Evolutionary conservation across 2,113 vertebrate species (phyloP).

Genomic region (Channa argus): DNA sequence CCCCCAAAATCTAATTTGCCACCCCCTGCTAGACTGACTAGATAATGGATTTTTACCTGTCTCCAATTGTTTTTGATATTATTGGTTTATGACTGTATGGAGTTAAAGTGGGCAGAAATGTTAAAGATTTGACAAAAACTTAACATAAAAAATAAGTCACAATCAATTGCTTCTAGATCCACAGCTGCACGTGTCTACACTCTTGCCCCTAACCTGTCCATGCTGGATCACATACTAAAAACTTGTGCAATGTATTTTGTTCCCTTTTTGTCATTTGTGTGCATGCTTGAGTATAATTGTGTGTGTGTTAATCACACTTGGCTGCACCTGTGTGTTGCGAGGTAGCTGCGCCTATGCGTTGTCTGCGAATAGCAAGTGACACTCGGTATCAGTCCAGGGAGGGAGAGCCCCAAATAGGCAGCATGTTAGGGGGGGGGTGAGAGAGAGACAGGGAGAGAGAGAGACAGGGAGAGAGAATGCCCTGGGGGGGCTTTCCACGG

Average conservation of each 20-base stretch:
- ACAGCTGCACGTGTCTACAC: conserved; percentile 1
- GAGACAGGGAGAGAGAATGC: conserved; percentile 23
- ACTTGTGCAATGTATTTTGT: neutral
- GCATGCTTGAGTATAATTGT: neutral
- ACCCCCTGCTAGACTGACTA: too few species aligned
- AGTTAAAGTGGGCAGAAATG: too few species aligned
- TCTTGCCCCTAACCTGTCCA: neutral
- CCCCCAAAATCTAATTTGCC: too few species aligned
- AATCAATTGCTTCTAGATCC: neutral
- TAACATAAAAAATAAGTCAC: too few species aligned
- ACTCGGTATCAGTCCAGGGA: conserved; percentile 55
- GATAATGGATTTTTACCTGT: too few species aligned
- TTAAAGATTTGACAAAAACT: too few species aligned
- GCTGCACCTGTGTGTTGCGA: conserved; percentile 47
- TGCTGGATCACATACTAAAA: conserved; percentile 9
- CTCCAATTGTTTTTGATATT: too few species aligned
- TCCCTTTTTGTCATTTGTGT: conserved; percentile 12
- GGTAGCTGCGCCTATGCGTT: conserved; percentile 23
- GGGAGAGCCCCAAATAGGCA: conserved; percentile 43
- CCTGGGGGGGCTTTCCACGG: conserved; percentile 55
- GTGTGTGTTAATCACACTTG: conserved; percentile 36
- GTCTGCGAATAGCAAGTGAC: conserved; percentile 56
- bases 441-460: neutral
- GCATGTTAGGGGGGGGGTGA: conserved; percentile 36
- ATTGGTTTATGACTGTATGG: too few species aligned